These are phyloP conservation scores for Congeria kusceri DNA, from an alignment of 2,888 invertebrate species.

Conservation along the genomic window DNA sequence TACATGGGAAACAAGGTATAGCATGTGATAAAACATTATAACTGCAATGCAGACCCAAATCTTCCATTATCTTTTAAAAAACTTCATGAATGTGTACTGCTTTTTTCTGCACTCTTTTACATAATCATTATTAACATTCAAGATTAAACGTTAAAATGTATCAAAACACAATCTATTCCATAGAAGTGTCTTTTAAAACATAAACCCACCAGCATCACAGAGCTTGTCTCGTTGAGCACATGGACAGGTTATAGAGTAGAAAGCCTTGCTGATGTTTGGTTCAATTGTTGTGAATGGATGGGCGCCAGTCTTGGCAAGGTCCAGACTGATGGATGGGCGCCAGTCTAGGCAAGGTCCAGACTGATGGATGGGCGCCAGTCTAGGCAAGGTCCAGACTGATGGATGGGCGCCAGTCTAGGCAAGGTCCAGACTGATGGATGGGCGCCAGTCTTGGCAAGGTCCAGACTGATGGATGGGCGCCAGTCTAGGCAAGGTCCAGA, in stretches of 20 bases:
- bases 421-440: slow-evolving; percentile 66
- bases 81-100: no score
- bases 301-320: slow-evolving; percentile 54
- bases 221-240: slow-evolving; percentile 46
- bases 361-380: slow-evolving; percentile 72
- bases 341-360: slow-evolving; percentile 44
- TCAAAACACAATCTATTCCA: not conserved
- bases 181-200: not conserved
- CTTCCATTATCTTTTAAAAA: no score
- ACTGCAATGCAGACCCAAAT: no score
- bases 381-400: slow-evolving; percentile 25
- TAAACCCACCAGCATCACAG: slow-evolving; percentile 69
- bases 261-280: slow-evolving; percentile 73
- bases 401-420: slow-evolving; percentile 68
- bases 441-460: slow-evolving; percentile 54
- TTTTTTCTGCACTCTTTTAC: no score
- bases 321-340: slow-evolving; percentile 68
- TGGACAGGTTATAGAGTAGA: slow-evolving; percentile 72
- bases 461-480: slow-evolving; percentile 72
- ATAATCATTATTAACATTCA: no score
- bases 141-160: no score
- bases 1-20: no score
- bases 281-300: slow-evolving; percentile 77
- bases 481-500: slow-evolving; percentile 44
- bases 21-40: no score